A percentile compares a stretch with the other conserved stretches of the same genome.
These are phyloP conservation scores for Castor canadensis DNA, from an alignment of 2,113 vertebrate species.

Conservation along the genomic window DNA sequence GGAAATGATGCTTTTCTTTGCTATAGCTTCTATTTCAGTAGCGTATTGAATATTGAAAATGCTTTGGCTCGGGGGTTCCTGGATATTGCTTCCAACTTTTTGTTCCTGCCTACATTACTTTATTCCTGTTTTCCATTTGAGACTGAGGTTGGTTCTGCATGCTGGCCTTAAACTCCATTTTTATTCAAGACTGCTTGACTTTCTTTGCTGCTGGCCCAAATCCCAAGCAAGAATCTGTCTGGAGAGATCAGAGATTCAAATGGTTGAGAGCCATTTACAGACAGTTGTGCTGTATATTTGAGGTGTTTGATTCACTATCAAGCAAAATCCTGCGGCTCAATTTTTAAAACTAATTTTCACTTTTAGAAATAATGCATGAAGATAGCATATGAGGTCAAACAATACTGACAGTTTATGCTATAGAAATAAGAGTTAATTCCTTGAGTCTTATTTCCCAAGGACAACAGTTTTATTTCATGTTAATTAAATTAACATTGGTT, in stretches of 20 bases:
- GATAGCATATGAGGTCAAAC: background rate
- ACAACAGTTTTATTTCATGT: background rate
- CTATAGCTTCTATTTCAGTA: background rate
- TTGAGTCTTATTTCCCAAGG: background rate
- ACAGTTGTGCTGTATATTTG: background rate
- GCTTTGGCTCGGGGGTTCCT: background rate
- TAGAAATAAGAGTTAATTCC: background rate
- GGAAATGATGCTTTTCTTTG: background rate
- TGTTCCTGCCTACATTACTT: background rate
- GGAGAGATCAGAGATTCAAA: background rate
- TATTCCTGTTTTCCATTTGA: background rate
- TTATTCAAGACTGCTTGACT: background rate
- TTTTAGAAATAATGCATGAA: background rate
- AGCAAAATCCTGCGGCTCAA: background rate
- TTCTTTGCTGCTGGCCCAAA: background rate
- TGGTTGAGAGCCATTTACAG: background rate
- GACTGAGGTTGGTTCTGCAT: background rate
- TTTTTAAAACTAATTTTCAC: background rate
- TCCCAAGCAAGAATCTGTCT: background rate
- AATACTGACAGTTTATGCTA: background rate
- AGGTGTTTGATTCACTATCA: background rate
- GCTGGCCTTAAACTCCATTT: background rate
- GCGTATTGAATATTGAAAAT: background rate
- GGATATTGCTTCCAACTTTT: background rate
- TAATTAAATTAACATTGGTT: background rate